Conservation (phyloP, 2,113 vertebrate species). For the Apodemus speciosus region DNA sequence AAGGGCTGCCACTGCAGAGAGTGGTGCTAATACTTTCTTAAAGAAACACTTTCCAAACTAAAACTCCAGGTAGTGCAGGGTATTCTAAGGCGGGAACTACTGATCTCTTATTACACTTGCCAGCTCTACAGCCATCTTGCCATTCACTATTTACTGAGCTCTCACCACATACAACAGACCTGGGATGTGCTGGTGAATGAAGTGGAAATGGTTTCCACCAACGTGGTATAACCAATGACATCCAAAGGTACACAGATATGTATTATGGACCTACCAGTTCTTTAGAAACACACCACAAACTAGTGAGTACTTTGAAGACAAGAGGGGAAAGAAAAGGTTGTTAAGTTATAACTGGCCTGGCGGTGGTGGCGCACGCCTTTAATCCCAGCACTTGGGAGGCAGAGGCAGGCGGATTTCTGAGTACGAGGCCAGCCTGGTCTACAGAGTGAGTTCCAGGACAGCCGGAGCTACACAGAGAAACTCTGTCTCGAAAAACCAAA, state of each 20-base stretch:
- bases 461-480: too few relatives aligned
- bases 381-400: too few relatives aligned
- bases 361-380: too few relatives aligned
- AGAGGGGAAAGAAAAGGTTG: not conserved
- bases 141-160: not conserved
- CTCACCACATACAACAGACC: not conserved
- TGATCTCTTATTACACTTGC: not conserved
- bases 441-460: too few relatives aligned
- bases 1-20: not conserved
- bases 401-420: too few relatives aligned
- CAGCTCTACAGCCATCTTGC: not conserved
- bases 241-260: not conserved
- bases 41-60: not conserved
- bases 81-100: not conserved
- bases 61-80: not conserved
- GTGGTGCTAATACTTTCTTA: not conserved
- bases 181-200: not conserved
- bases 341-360: too few relatives aligned
- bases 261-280: not conserved
- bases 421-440: too few relatives aligned
- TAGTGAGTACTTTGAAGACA: not conserved
- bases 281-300: not conserved
- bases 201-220: not conserved
- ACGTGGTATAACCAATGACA: not conserved
- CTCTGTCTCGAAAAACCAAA: too few relatives aligned